Evolutionary conservation across 2,888 invertebrate species (phyloP).

Genomic region (Microplitis deprimator): DNA sequence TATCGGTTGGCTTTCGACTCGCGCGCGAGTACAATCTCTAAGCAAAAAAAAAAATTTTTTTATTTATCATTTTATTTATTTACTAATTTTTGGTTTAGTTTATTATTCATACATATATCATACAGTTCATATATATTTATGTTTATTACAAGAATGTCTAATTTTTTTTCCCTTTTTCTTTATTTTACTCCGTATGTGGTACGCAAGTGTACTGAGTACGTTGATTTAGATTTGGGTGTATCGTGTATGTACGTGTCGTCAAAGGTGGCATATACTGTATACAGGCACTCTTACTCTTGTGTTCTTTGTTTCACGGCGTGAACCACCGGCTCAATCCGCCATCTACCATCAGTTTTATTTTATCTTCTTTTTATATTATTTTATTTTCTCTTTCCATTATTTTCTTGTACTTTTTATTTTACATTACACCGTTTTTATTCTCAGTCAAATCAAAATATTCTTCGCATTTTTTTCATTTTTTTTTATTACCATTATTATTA

Average conservation of each 20-base stretch:
- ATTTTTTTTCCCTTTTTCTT: no score
- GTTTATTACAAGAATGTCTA: no score
- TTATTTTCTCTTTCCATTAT: neutral
- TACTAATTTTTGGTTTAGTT: slow-evolving; percentile 14
- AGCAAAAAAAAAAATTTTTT: slow-evolving; percentile 31
- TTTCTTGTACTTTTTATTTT: slow-evolving; percentile 19
- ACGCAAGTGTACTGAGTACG: slow-evolving; percentile 40
- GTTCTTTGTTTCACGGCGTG: slow-evolving; percentile 43
- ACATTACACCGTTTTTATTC: neutral
- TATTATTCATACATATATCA: neutral
- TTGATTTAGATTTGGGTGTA: slow-evolving; percentile 43
- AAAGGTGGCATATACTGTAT: slow-evolving; percentile 32
- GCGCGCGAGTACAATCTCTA: slow-evolving; percentile 27
- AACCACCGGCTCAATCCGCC: slow-evolving; percentile 38
- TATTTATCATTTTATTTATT: slow-evolving; percentile 15
- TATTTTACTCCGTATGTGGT: neutral
- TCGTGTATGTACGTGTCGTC: slow-evolving; percentile 41
- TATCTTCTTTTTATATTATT: slow-evolving; percentile 7
- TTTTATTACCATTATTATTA: neutral
- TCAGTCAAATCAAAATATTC: slow-evolving; percentile 29
- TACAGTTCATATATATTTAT: no score
- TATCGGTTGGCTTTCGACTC: slow-evolving; percentile 42
- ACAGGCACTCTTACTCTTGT: slow-evolving; percentile 25
- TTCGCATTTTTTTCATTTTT: slow-evolving; percentile 2
- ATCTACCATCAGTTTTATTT: slow-evolving; percentile 15